These are phyloP conservation scores for Brachionus sp. DNA, from an alignment of 1,140 invertebrate species.

Conservation along the genomic window DNA sequence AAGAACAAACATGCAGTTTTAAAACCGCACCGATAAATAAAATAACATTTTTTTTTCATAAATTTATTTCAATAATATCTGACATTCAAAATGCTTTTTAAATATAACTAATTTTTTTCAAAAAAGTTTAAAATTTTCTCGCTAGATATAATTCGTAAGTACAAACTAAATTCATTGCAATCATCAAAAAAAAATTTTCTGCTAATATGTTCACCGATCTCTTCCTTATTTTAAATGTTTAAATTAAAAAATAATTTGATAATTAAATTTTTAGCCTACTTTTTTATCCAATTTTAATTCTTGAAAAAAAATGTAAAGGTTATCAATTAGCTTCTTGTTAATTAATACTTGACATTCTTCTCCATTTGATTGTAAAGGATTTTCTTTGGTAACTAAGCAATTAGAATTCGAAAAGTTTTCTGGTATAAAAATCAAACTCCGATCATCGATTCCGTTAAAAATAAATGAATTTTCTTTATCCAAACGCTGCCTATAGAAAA, in stretches of 20 bases:
- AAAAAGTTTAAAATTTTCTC: constrained; percentile 20
- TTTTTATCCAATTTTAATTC: background rate
- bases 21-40: background rate
- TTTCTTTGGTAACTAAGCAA: background rate
- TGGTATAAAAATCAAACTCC: background rate
- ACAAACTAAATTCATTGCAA: background rate
- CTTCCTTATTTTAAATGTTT: background rate
- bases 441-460: constrained; percentile 14
- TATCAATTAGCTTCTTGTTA: background rate
- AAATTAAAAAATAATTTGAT: background rate
- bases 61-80: background rate
- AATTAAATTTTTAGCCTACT: background rate
- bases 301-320: background rate
- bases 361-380: background rate
- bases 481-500: background rate
- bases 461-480: constrained; percentile 30
- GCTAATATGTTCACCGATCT: background rate
- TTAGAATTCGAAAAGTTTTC: background rate
- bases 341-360: background rate
- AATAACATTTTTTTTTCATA: background rate
- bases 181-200: background rate
- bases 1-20: background rate
- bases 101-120: constrained; percentile 22
- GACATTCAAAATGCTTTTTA: background rate
- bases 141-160: background rate